A percentile compares a stretch with the other conserved stretches of the same genome.
These are phyloP conservation scores for Entomobrya multifasciata DNA, from an alignment of 2,888 invertebrate species.

Conservation along the genomic window DNA sequence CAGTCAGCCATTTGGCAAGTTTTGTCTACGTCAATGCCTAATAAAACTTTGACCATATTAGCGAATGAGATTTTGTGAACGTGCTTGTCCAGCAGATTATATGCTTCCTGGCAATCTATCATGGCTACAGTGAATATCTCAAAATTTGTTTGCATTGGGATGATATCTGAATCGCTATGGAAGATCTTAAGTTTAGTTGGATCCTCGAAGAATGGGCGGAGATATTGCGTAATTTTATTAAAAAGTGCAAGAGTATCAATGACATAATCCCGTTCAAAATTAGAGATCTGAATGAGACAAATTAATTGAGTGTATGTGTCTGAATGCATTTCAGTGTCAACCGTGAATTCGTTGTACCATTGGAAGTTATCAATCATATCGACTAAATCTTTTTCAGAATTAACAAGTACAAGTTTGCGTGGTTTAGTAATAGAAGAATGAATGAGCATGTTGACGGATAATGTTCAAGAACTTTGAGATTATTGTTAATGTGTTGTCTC, in stretches of 20 bases:
- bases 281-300: slow-evolving; percentile 8
- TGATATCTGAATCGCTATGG: not conserved
- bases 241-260: slow-evolving; percentile 22
- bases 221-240: slow-evolving; percentile 15
- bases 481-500: slow-evolving; percentile 14
- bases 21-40: not conserved
- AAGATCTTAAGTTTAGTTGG: slow-evolving; percentile 21
- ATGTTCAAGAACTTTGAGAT: no score
- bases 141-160: slow-evolving; percentile 41
- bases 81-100: not conserved
- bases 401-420: not conserved
- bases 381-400: not conserved
- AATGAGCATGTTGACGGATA: no score
- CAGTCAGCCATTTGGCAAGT: not conserved
- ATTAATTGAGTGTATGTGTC: not conserved
- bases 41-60: not conserved
- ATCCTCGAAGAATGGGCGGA: slow-evolving; percentile 31
- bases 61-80: not conserved
- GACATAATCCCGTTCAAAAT: not conserved
- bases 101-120: slow-evolving; percentile 32
- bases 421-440: not conserved
- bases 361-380: not conserved
- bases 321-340: slow-evolving; percentile 27
- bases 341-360: slow-evolving; percentile 23
- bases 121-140: slow-evolving; percentile 2